Base-by-base conservation (phyloP, 2,113 vertebrate genomes). In the Perognathus longimembris region DNA sequence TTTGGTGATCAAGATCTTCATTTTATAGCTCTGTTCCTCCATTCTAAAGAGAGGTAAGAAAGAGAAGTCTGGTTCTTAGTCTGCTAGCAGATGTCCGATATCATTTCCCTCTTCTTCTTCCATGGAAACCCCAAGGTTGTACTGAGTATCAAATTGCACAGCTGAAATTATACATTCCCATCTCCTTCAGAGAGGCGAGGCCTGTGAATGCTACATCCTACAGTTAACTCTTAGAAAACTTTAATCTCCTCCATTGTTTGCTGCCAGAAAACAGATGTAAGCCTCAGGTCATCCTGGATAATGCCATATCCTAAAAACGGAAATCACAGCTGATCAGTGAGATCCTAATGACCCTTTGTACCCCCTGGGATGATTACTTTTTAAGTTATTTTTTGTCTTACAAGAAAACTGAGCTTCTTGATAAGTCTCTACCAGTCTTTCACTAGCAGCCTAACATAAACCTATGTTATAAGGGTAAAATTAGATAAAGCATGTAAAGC, bases 211-310 rank as follows among this genome's bases (percentile, higher is more conserved):
- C 34, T 70, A 75, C 59, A 66, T n/a, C 42, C 40, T 86, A 30
- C 36, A 30, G 2, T 38, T 7, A 67, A 12, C 20, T 83, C 17
- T 36, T n/a, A 28, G 36, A 86, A 59, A 38, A 67, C 24, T 26
- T 69, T 63, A 30, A 3, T 78, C 14, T 12, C 36, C 57, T 70
- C 63, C 17, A 17, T 38, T 17, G 17, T n/a, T 69, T 92, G 71
- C 75, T 90, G 36, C 32, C n/a, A 66, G n/a, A 83, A 96, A 66
- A 64, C 59, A 78, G 10, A 50, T 36, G 4, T 7, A 81, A 66
- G 21, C 61, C 1, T 69, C 8, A 12, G 4, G 15, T 85, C 71
- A 64, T 30, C 64, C 59, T 71, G 7, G 7, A 75, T 82, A 20
- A 67, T 42, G 71, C 28, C 45, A 21, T 66, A 34, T 50, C 73